Evolutionary conservation across 1,140 invertebrate genomes (phyloP).

Genomic region (Antheraea pernyi): DNA sequence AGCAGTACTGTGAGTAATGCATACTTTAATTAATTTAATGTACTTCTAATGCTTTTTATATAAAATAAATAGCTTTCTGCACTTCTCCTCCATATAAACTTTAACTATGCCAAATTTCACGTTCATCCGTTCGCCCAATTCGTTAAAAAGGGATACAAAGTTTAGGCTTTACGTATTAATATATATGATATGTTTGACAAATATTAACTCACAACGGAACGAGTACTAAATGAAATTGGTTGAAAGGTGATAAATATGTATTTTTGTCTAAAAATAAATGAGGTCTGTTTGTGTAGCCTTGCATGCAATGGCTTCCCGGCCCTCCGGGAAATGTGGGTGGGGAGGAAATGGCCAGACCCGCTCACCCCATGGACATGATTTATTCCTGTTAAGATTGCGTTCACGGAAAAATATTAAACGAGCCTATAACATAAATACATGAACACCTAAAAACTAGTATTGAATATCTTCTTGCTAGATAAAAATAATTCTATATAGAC

Average conservation of each 20-base stretch:
- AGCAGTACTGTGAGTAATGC: too few species aligned
- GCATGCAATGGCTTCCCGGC: constrained; percentile 22
- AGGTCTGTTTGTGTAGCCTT: constrained; percentile 29
- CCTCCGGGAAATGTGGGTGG: constrained; percentile 15
- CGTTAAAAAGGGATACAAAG: too few species aligned
- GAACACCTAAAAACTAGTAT: neutral
- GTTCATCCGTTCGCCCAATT: too few species aligned
- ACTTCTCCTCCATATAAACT: too few species aligned
- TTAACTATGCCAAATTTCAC: too few species aligned
- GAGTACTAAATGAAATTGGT: too few species aligned
- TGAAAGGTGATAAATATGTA: constrained; percentile 16
- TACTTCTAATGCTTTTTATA: too few species aligned
- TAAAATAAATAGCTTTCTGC: too few species aligned
- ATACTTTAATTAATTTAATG: too few species aligned
- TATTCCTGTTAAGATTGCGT: constrained; percentile 25
- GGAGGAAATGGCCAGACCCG: constrained; percentile 5
- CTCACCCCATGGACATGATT: constrained; percentile 29
- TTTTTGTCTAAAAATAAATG: constrained; percentile 31
- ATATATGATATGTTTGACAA: too few species aligned
- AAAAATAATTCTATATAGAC: neutral
- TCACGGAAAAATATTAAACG: constrained; percentile 28
- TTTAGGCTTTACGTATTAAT: too few species aligned
- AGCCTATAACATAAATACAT: constrained; percentile 13
- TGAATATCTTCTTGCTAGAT: neutral
- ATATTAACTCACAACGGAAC: too few species aligned